Evolutionary conservation across 2,888 invertebrate species (phyloP), one percentile per base, ranked within the genome.

Genomic region (Ormyrus pomaceus): DNA sequence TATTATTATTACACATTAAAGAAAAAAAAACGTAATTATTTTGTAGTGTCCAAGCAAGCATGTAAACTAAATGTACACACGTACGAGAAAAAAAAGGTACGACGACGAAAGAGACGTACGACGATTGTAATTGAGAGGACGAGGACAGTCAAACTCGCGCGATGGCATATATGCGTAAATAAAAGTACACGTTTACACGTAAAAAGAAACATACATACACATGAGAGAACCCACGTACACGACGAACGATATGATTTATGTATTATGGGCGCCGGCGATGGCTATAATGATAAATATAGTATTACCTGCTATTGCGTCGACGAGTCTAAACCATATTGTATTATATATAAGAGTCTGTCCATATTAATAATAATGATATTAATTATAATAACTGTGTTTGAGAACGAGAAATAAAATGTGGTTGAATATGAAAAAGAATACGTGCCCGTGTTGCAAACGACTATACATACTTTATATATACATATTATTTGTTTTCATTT

Each of bases 371-470:
- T 88, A 89, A 90, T 87, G 87, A 87, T 89, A 90, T 89, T 90
- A 90, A 90, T 90, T 90, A 90, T 90, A 90, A 90, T 90, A 90
- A 90, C 89, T 91, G 91, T 91, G 91, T 91, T 91, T 91, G 90
- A 90, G 90, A 90, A 90, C 90, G 89, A 90, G 89, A 91, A 91
- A 90, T 90, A 91, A 90, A 91, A 90, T 91, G 91, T 91, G 91
- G 91, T 91, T 91, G 91, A 91, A 90, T 91, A 91, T 90, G 90
- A 90, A 84, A 84, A 74, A 74, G 51, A 77, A 82, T 77, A 82
- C 82, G 76, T 84, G 81, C 83, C 84, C 82, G 79, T 71, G 51
- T 81, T 81, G 62, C 61, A 69, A 71, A 75, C 53, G 45, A 68
- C 48, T 65, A 13, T 19, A 64, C 51, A 56, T 53, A 74, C 48